Conservation (phyloP, 2,888 invertebrate species). For the Drosophila heteroneura region DNA sequence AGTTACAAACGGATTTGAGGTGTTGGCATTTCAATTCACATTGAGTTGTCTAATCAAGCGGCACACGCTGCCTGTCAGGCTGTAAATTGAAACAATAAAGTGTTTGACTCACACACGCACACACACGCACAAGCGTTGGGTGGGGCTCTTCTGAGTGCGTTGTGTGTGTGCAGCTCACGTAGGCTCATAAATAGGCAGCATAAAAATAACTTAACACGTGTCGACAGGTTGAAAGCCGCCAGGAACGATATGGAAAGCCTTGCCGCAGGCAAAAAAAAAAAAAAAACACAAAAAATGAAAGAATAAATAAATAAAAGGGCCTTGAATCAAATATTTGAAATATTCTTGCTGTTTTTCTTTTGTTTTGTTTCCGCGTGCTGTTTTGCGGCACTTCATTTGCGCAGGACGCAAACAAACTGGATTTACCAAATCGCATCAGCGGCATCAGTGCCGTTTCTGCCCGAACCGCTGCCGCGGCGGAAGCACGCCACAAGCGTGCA, state of each 20-base stretch:
- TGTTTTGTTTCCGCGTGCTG: slow-evolving; percentile 25
- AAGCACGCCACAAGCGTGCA: slow-evolving; percentile 80
- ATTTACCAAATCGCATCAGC: slow-evolving; percentile 74
- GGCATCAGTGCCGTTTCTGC: slow-evolving; percentile 26
- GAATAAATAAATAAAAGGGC: slow-evolving; percentile 11
- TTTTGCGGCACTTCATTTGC: slow-evolving; percentile 66
- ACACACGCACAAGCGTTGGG: slow-evolving; percentile 32
- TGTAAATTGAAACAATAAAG: slow-evolving; percentile 81
- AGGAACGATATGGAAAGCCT: slow-evolving; percentile 49
- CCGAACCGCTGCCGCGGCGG: slow-evolving; percentile 43
- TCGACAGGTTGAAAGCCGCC: slow-evolving; percentile 77
- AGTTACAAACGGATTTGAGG: slow-evolving; percentile 72
- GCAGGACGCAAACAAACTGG: slow-evolving; percentile 74
- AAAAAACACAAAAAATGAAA: neutral
- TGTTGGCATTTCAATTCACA: slow-evolving; percentile 79
- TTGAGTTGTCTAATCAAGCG: slow-evolving; percentile 81
- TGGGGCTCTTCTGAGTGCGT: slow-evolving; percentile 14
- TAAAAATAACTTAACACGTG: slow-evolving; percentile 83
- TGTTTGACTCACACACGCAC: slow-evolving; percentile 64
- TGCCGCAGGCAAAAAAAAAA: slow-evolving; percentile 36
- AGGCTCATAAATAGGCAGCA: slow-evolving; percentile 78
- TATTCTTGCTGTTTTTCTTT: slow-evolving; percentile 52
- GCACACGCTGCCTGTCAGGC: slow-evolving; percentile 61
- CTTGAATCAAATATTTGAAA: slow-evolving; percentile 73
- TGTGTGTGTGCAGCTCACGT: slow-evolving; percentile 69